Base-by-base conservation (phyloP, 2,797 vertebrate species). In the Numenius phaeopus region DNA sequence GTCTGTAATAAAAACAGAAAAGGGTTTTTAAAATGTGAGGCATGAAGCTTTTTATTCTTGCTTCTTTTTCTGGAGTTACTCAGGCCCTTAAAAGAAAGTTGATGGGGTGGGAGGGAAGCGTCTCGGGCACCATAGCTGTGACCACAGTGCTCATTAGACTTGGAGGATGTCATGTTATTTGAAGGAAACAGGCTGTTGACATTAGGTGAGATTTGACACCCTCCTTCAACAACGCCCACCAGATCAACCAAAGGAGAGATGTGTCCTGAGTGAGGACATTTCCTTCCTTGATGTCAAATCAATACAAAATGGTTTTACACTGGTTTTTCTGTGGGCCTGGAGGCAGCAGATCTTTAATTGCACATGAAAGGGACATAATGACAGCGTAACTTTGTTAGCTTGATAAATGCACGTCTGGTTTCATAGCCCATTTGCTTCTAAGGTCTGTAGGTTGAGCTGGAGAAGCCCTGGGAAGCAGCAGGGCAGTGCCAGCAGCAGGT, bases 211-310 rank as follows among this genome's bases (percentile, higher is more conserved):
- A 80, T 69, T 22, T 89, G 57, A 77, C 19, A 6, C 58, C 57
- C 34, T 64, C 54, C 27, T 70, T 83, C 54, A 52, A 57, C 26
- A 77, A 5, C 14, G 55, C 37, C 81, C 42, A 79, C 30, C 62
- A 87, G 52, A 32, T 75, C 22, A 40, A 88, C 40, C 62, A 50
- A 71, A 87, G 72, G 47, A 77, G 52, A 90, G 61, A 57, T 1
- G 0, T 23, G 64, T 89, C 69, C 86, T 81, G 40, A 69, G 30
- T 66, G 65, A 95, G 75, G 77, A 83, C 80, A 76, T 94, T 91
- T 90, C 87, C 84, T 91, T 87, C 87, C 87, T 55, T 86, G 37
- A 81, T 90, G 65, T 73, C 64, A 79, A 46, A 83, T 95, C 70
- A 62, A 82, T 88, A 71, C 46, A 80, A 90, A 95, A 93, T 83